A percentile compares a stretch with the other conserved stretches of the same genome.
These are phyloP conservation scores for Pantelozetes paolii DNA, from an alignment of 2,888 invertebrate genomes.

Conservation along the genomic window DNA sequence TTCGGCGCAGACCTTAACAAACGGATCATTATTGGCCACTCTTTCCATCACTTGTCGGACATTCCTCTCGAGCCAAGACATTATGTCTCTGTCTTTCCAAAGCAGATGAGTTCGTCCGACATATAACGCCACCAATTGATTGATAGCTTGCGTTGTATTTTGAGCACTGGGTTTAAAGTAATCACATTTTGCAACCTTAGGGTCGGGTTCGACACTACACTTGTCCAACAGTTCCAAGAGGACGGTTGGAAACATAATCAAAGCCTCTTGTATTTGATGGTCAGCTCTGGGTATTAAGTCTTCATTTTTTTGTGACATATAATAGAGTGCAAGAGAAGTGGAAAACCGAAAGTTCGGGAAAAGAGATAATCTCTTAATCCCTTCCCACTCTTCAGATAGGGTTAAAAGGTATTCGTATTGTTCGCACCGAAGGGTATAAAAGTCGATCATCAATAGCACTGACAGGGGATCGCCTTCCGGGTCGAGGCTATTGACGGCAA, in stretches of 20 bases:
- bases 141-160: conserved; percentile 57
- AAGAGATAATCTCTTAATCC: conserved; percentile 65
- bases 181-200: conserved; percentile 59
- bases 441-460: conserved; percentile 71
- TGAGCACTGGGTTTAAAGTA: conserved; percentile 55
- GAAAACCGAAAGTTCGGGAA: conserved; percentile 85
- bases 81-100: conserved; percentile 71
- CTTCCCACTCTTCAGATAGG: conserved; percentile 54
- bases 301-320: conserved; percentile 54
- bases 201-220: conserved; percentile 68
- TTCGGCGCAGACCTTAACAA: conserved; percentile 5
- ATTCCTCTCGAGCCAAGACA: conserved; percentile 72
- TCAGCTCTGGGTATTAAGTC: conserved; percentile 43
- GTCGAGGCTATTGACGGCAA: conserved; percentile 59
- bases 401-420: conserved; percentile 68
- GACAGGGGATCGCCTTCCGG: conserved; percentile 71
- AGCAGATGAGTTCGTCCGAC: conserved; percentile 67
- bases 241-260: conserved; percentile 76
- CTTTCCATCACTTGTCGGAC: conserved; percentile 63
- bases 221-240: conserved; percentile 69
- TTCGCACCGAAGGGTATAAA: conserved; percentile 69
- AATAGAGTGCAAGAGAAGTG: conserved; percentile 63
- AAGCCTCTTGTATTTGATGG: conserved; percentile 63
- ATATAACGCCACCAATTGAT: conserved; percentile 68
- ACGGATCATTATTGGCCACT: conserved; percentile 60